phyloP scores from a whole-genome alignment of 2,888 invertebrate genomes.

The Abrostola triplasia region DNA sequence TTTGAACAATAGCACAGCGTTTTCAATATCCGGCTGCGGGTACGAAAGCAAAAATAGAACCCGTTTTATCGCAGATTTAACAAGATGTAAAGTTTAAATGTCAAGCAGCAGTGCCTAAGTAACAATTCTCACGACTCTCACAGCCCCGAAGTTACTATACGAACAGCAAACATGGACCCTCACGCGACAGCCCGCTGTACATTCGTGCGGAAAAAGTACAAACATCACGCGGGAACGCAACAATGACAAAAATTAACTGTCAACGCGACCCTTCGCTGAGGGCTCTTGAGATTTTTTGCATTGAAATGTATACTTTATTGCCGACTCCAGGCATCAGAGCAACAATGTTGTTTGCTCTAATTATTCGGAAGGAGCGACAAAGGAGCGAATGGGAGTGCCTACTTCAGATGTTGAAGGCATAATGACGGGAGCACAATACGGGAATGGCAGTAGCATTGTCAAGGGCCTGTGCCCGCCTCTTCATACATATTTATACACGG shows the following conservation, averaged over 20 bases:
- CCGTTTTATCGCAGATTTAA: slow-evolving; percentile 49
- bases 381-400: slow-evolving; percentile 79
- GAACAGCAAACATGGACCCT: slow-evolving; percentile 71
- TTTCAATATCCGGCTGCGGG: slow-evolving; percentile 52
- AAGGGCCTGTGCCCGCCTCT: slow-evolving; percentile 75
- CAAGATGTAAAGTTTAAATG: slow-evolving; percentile 61
- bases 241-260: slow-evolving; percentile 85
- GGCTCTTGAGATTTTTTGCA: slow-evolving; percentile 78
- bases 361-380: slow-evolving; percentile 87
- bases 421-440: slow-evolving; percentile 80
- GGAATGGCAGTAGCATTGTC: slow-evolving; percentile 78
- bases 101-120: slow-evolving; percentile 54
- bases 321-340: slow-evolving; percentile 66
- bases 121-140: slow-evolving; percentile 83
- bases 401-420: slow-evolving; percentile 76
- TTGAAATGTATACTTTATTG: slow-evolving; percentile 86
- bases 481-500: slow-evolving; percentile 83
- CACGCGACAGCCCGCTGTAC: slow-evolving; percentile 66
- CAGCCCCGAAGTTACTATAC: slow-evolving; percentile 62
- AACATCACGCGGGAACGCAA: slow-evolving; percentile 67
- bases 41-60: slow-evolving; percentile 41
- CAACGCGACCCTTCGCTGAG: slow-evolving; percentile 75
- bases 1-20: slow-evolving; percentile 43
- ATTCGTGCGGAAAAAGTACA: slow-evolving; percentile 72
- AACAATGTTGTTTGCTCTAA: slow-evolving; percentile 79